phyloP scores from a whole-genome alignment of 2,797 vertebrate genomes.

The Carduelis carduelis region DNA sequence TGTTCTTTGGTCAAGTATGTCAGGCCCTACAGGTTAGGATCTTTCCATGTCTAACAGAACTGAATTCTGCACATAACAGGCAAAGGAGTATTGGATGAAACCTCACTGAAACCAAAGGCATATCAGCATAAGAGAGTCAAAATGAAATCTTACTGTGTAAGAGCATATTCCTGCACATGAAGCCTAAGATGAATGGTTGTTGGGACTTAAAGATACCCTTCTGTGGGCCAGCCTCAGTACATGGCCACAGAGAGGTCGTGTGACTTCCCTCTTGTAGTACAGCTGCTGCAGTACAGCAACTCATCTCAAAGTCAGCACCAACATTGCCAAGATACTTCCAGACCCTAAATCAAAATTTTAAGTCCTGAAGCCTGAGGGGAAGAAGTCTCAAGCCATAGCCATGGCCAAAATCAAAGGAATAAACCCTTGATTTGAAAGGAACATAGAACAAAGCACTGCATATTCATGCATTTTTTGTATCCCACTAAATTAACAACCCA shows the following conservation, averaged over 20 bases:
- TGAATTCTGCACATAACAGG: neutral
- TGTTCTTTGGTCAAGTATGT: neutral
- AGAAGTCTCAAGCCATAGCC: neutral
- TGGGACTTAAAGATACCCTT: slow-evolving; percentile 22
- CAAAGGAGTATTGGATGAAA: neutral
- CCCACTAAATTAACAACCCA: neutral
- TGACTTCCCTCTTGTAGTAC: neutral
- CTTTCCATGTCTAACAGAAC: neutral
- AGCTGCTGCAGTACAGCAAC: neutral
- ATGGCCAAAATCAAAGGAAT: slow-evolving; percentile 33
- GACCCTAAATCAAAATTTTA: neutral
- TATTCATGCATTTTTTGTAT: neutral
- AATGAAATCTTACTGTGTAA: neutral
- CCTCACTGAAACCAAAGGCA: neutral
- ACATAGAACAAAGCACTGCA: neutral
- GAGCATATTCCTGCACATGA: slow-evolving; percentile 15
- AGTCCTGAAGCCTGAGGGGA: neutral
- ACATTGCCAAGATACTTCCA: neutral
- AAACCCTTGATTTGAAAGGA: slow-evolving; percentile 18
- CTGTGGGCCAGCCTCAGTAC: slow-evolving; percentile 19
- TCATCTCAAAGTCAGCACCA: neutral
- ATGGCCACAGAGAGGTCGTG: neutral
- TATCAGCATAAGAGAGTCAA: neutral
- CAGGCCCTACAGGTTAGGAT: neutral
- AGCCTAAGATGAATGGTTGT: slow-evolving; percentile 32